phyloP scores from a whole-genome alignment of 2,888 invertebrate species.

The Iphiclides podalirius region DNA sequence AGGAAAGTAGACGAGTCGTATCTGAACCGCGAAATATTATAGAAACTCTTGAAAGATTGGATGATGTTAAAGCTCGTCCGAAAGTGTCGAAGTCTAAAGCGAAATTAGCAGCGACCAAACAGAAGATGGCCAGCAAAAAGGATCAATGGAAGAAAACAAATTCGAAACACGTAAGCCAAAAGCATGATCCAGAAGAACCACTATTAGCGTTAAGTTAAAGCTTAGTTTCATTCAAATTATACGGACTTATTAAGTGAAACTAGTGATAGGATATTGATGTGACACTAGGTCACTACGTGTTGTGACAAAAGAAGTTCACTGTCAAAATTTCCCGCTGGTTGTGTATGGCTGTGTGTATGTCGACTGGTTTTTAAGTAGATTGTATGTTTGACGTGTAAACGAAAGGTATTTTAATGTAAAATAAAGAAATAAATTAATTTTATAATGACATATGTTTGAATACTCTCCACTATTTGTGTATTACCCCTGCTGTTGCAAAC shows the following conservation, averaged over 20 bases:
- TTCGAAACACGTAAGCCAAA: conserved; percentile 57
- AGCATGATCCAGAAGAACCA: conserved; percentile 81
- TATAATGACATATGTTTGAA: no score
- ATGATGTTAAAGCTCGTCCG: conserved; percentile 72
- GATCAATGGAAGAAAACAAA: conserved; percentile 70
- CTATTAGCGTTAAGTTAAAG: conserved; percentile 84
- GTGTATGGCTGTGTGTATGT: conserved; percentile 11
- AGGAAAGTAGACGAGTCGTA: conserved; percentile 61
- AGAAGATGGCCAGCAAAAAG: conserved; percentile 61
- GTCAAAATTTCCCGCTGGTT: conserved; percentile 46
- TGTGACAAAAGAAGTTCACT: conserved; percentile 53
- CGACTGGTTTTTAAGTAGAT: conserved; percentile 25
- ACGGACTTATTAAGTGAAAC: conserved; percentile 71
- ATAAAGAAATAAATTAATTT: conserved; percentile 67
- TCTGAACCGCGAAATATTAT: conserved; percentile 89
- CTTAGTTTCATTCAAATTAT: conserved; percentile 52
- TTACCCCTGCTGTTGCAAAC: no score
- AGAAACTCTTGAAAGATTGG: conserved; percentile 87
- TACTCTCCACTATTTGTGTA: no score
- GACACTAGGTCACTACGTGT: conserved; percentile 38
- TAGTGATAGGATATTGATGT: conserved; percentile 34
- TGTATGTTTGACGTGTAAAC: conserved; percentile 28
- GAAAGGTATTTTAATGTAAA: conserved; percentile 31
- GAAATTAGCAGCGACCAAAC: conserved; percentile 80
- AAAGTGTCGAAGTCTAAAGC: conserved; percentile 82